Conservation (phyloP, 2,888 invertebrate genomes). For the Patella ulyssiponensis region DNA sequence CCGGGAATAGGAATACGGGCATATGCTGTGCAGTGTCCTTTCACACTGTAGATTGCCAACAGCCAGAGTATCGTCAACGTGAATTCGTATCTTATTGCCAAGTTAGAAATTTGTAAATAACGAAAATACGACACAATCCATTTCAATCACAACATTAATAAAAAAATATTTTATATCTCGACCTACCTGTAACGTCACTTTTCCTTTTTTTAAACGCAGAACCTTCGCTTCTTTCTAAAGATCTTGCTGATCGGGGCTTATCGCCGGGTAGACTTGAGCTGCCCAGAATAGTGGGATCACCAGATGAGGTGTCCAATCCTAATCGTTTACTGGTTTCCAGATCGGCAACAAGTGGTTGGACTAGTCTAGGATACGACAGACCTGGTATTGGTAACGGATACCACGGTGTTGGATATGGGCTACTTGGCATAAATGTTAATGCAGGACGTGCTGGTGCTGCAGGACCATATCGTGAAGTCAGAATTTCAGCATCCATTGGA, state of each 20-base stretch:
- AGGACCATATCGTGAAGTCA: constrained; percentile 4
- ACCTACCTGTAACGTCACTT: neutral
- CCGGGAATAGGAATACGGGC: too few species aligned
- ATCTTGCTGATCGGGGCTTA: constrained; percentile 14
- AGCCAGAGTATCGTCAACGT: too few species aligned
- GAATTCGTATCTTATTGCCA: too few species aligned
- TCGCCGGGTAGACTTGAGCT: constrained; percentile 35
- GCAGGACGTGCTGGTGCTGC: constrained; percentile 2
- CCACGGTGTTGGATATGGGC: constrained; percentile 35
- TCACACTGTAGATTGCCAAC: too few species aligned
- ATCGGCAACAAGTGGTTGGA: constrained; percentile 48
- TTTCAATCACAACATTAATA: too few species aligned
- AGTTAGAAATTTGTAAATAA: too few species aligned
- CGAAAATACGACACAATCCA: too few species aligned
- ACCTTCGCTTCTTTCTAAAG: neutral
- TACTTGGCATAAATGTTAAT: constrained; percentile 12
- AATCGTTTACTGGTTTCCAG: constrained; percentile 13
- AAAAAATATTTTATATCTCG: neutral
- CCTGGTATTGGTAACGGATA: constrained; percentile 54
- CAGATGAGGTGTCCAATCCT: constrained; percentile 15
- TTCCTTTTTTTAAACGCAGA: neutral
- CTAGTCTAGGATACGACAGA: constrained; percentile 61
- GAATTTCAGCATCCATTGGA: constrained; percentile 2
- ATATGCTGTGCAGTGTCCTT: too few species aligned
- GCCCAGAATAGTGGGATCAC: constrained; percentile 34